Conservation (phyloP, 1,140 invertebrate genomes). For the Cepaea nemoralis region DNA sequence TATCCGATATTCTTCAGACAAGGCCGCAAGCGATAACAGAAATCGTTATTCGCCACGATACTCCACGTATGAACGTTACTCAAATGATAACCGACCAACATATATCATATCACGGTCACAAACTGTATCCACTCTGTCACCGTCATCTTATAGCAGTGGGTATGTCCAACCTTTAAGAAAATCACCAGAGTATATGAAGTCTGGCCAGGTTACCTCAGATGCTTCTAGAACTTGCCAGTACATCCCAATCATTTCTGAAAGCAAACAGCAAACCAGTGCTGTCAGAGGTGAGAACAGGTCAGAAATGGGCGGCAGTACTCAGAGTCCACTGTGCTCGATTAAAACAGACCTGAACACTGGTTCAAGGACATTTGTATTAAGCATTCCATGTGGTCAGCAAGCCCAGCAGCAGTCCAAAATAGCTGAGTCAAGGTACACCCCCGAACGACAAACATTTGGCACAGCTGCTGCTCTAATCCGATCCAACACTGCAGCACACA, state of each 20-base stretch:
- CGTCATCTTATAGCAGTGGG: neutral
- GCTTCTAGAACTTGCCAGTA: conserved; percentile 48
- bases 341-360: conserved; percentile 9
- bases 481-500: conserved; percentile 55
- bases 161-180: neutral
- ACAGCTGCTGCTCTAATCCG: conserved; percentile 62
- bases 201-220: neutral
- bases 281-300: neutral
- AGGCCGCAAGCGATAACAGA: conserved; percentile 24
- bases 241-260: conserved; percentile 60
- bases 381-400: conserved; percentile 44
- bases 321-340: neutral
- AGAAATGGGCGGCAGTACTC: neutral
- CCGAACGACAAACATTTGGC: conserved; percentile 51
- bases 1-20: conserved; percentile 38
- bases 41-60: conserved; percentile 34
- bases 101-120: conserved; percentile 44
- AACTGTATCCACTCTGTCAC: conserved; percentile 41
- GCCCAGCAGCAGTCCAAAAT: neutral
- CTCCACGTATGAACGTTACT: conserved; percentile 21
- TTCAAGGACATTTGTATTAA: conserved; percentile 46
- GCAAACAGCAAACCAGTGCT: conserved; percentile 49
- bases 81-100: conserved; percentile 5
- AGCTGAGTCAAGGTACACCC: neutral
- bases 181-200: neutral